Evolutionary conservation across 2,888 invertebrate species (phyloP), one percentile per base, ranked within the genome.

Genomic region (Noctua comes): DNA sequence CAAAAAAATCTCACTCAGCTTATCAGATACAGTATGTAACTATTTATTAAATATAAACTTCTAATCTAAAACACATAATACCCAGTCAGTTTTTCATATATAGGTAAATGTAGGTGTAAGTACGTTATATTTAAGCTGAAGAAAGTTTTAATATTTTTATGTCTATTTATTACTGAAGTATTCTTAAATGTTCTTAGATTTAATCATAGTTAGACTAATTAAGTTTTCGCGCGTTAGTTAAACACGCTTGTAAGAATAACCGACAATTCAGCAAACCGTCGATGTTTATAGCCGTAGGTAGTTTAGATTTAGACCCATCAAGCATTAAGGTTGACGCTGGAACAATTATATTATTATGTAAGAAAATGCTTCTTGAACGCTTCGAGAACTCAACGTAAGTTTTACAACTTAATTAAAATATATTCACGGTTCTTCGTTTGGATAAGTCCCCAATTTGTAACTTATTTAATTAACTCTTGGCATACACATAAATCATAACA

Each of bases 241-340:
- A 48, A 62, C 36, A 80, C 46, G 73, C 73, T 64, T 80, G 71
- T 83, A 89, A 75, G 73, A 79, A 80, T 84, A 85, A 86, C 88
- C 84, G 80, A 88, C 86, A 90, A 92, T 93, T 96, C 96, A 96
- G 96, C 82, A 93, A 96, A 93, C 96, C 96, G 96, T 97, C 96
- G 92, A 94, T 93, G 92, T 94, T 84, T 91, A 95, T 80, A 96
- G 95, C 81, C 89, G 84, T 95, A 95, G 92, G 86, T 95, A 95
- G 92, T 86, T 89, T 89, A 88, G 84, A 81, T 84, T 83, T 87
- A 85, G 83, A 88, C 84, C 87, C 87, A 91, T 90, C 85, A 88
- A 92, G 93, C 93, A 93, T 90, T 91, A 93, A 93, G 96, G 96
- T 97, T 97, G 96, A 96, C 84, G 92, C 96, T 95, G 97, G 97